Conservation (phyloP, 2,888 invertebrate genomes). For the Anthrax anthrax region DNA sequence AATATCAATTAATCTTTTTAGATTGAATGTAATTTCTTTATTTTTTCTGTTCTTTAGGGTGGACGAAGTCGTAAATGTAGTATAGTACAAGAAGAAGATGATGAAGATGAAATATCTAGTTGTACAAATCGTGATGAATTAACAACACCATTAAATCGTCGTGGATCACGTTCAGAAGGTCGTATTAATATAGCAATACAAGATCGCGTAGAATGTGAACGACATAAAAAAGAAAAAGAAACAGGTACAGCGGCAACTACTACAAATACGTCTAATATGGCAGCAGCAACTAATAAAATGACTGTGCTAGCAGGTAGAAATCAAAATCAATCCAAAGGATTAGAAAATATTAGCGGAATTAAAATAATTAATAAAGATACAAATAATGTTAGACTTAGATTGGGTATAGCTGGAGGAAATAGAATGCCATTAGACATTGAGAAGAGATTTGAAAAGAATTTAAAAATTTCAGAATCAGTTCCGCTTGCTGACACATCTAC, state of each 20-base stretch:
- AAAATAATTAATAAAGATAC: constrained; percentile 12
- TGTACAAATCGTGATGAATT: constrained; percentile 40
- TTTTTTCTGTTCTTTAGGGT: constrained; percentile 22
- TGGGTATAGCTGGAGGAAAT: constrained; percentile 8
- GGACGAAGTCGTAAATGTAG: constrained; percentile 73
- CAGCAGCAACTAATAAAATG: no score
- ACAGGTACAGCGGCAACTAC: neutral
- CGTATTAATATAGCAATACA: constrained; percentile 56
- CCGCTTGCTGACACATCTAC: neutral
- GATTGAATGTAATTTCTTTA: neutral
- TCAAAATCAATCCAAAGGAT: constrained; percentile 1
- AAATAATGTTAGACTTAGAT: constrained; percentile 11
- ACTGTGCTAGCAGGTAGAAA: no score
- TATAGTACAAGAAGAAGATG: constrained; percentile 84
- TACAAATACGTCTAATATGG: neutral
- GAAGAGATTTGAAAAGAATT: neutral
- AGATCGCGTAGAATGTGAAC: constrained; percentile 44
- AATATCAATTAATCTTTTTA: constrained; percentile 1
- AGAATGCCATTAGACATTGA: neutral
- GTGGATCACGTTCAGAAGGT: constrained; percentile 69
- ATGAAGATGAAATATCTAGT: constrained; percentile 51
- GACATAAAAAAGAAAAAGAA: constrained; percentile 42
- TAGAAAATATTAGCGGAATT: constrained; percentile 11
- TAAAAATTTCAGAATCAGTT: neutral
- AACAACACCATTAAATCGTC: constrained; percentile 40